Conservation (phyloP, 2,113 vertebrate species). For the Apteryx owenii region DNA sequence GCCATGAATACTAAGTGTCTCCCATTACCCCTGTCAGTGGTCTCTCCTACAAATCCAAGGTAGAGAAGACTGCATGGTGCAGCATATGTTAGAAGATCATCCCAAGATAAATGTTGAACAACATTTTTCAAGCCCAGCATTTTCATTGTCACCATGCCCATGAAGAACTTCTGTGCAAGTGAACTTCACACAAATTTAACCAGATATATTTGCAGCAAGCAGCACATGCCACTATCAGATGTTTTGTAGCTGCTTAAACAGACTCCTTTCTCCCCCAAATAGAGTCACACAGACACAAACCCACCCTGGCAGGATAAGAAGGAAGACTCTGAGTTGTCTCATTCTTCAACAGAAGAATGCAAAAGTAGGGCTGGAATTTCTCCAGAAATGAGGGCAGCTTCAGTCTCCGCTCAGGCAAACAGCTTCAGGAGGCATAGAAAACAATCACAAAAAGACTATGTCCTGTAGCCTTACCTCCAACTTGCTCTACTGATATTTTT, state of each 20-base stretch:
- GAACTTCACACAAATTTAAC: neutral
- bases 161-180: neutral
- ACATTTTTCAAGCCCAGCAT: neutral
- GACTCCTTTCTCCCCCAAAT: neutral
- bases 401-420: neutral
- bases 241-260: neutral
- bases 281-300: neutral
- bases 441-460: fast-evolving
- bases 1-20: neutral
- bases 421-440: fast-evolving
- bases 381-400: neutral
- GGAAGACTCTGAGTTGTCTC: neutral
- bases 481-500: neutral
- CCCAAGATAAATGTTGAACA: fast-evolving
- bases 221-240: neutral
- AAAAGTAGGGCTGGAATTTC: neutral
- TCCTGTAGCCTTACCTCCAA: too few species aligned
- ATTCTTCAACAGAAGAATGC: neutral
- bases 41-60: neutral
- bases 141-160: neutral
- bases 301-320: neutral
- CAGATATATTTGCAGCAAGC: neutral
- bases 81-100: too few species aligned
- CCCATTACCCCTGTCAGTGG: neutral
- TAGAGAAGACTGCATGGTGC: neutral